phyloP scores from a whole-genome alignment of 1,140 invertebrate species.

The Brachionus rotundiformis region DNA sequence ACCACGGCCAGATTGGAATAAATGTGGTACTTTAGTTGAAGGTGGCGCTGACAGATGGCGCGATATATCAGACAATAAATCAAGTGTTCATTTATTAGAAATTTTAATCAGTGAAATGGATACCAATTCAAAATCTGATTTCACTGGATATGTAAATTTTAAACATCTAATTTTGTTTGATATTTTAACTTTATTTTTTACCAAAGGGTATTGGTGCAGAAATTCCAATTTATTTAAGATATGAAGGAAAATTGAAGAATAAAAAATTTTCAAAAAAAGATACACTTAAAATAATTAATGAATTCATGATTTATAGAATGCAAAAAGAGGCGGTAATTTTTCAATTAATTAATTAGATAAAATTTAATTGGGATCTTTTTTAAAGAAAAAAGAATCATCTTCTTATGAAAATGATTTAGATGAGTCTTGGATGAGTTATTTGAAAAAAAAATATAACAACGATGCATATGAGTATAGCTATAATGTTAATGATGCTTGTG shows the following conservation, averaged over 20 bases:
- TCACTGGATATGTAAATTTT: background rate
- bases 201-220: slow-evolving; percentile 2
- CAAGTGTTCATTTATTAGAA: slow-evolving; percentile 61
- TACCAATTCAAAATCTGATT: slow-evolving; percentile 53
- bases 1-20: slow-evolving; percentile 63
- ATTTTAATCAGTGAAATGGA: slow-evolving; percentile 59
- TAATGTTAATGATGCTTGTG: slow-evolving; percentile 36
- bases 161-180: too few relatives aligned
- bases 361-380: background rate
- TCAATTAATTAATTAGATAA: background rate
- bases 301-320: slow-evolving; percentile 10
- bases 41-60: slow-evolving; percentile 61
- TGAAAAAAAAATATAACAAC: slow-evolving; percentile 26
- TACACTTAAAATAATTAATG: background rate
- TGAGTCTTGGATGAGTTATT: slow-evolving; percentile 1
- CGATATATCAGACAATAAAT: slow-evolving; percentile 60
- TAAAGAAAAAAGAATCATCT: background rate
- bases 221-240: slow-evolving; percentile 35
- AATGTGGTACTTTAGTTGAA: slow-evolving; percentile 58
- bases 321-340: slow-evolving; percentile 5
- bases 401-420: slow-evolving; percentile 25
- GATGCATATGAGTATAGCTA: slow-evolving; percentile 36
- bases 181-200: too few relatives aligned
- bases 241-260: slow-evolving; percentile 15
- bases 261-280: slow-evolving; percentile 43